Evolutionary conservation across 2,888 invertebrate genomes (phyloP).

Genomic region (Drosophila kanekoi): DNA sequence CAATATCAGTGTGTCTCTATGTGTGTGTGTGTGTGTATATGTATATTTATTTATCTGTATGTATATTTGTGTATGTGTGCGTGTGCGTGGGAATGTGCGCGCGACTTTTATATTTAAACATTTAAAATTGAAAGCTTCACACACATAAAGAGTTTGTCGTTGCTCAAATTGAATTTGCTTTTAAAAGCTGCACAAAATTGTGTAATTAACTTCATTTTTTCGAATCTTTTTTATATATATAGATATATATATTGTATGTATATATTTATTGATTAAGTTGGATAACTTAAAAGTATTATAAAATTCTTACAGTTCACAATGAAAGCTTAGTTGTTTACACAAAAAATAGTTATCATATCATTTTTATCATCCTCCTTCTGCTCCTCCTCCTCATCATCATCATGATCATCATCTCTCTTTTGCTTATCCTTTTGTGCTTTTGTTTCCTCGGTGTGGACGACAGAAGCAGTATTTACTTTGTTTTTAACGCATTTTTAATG

Average conservation of each 20-base stretch:
- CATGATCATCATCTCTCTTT: not conserved
- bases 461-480: conserved; percentile 48
- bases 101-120: conserved; percentile 51
- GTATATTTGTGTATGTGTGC: conserved; percentile 14
- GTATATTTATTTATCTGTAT: too few relatives aligned
- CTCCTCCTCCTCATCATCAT: not conserved
- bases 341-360: conserved; percentile 40
- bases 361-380: not conserved
- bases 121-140: conserved; percentile 54
- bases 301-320: conserved; percentile 69
- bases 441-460: conserved; percentile 8
- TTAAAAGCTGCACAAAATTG: conserved; percentile 52
- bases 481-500: conserved; percentile 71
- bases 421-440: conserved; percentile 19
- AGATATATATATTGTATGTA: conserved; percentile 11
- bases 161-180: conserved; percentile 46
- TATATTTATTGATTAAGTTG: conserved; percentile 44
- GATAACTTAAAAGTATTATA: conserved; percentile 52
- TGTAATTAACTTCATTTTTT: conserved; percentile 35
- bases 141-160: conserved; percentile 52
- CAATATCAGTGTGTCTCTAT: conserved; percentile 29
- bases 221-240: conserved; percentile 15
- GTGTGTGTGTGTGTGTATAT: not conserved
- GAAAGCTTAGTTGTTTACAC: conserved; percentile 65
- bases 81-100: conserved; percentile 48